Evolutionary conservation across 1,140 invertebrate genomes (phyloP), one percentile per base, ranked within the genome.

Genomic region (Atta cephalotes): DNA sequence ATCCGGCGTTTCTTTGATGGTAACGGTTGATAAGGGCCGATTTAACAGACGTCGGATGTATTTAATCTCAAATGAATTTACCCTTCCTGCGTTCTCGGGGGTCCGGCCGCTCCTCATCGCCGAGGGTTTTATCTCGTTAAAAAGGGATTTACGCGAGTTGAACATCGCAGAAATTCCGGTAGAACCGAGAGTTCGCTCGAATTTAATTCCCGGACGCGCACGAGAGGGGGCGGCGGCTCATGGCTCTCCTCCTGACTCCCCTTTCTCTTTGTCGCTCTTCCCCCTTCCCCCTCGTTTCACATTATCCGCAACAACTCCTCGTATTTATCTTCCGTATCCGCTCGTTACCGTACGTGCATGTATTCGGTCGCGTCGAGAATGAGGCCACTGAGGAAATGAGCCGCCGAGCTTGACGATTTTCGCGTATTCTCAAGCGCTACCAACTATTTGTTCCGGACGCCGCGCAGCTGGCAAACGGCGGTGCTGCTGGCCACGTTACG

Each of bases 41-140:
- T 89, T 89, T 81, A 89, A 86, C 77, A 89, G 82, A 18, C 82
- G 25, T 71, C 25, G 56, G 81, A 76, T 74, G 60, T 88, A 86
- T 76, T 77, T 85, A 86, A 80, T 80, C 72, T 71, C 70, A 80
- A 85, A 86, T 88, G 88, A 89, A 89, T 89, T 86, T 89, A 89
- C 78, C 63, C 63, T 84, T 84, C 39, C 70, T 31, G 80, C 80
- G 70, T 84, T 82, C 80, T 74, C 70, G 25, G 10, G 49, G 53
- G 74, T 58, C 56, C 62, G 39, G 39, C 82, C 21, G 12, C 87
- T 62, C 62, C 60, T 77, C 74, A 79, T 85, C 84, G 56, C 60
- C 63, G 63, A 71, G 63, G 76, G 74, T 86, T 89, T 89, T 89
- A 89, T 89, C 88, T 89, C 88, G 85, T 90, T 90, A 90, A 89